Evolutionary conservation across 1,140 invertebrate species (phyloP), one percentile per base, ranked within the genome.

Genomic region (Acromyrmex charruanus): DNA sequence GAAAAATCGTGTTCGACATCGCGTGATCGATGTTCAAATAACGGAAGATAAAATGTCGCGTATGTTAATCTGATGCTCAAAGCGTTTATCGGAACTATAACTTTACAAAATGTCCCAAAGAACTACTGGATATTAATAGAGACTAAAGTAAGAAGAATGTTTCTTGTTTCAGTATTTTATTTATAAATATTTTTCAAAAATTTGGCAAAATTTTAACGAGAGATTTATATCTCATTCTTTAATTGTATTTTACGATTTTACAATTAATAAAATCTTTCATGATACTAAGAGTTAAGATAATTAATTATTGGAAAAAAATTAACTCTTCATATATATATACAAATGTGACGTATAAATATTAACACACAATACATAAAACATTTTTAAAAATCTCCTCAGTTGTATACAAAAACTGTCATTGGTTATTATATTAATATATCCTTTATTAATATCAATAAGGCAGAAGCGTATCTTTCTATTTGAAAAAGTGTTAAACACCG

Each of bases 1-100:
- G 25, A 82, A 49, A 49, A 72, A 28, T 72, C 68, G 68, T 59
- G 35, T 72, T 82, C 35, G 53, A 72, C 58, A 82, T 49, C 69
- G 69, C 9, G 49, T 21, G 63, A 80, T 55, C n/a, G 28, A 80
- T 31, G 80, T 7, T 21, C 12, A 18, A 44, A 31, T 21, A 74
- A 74, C 53, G 69, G 55, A 39, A 61, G 55, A 12, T 39, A 74
- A 82, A 72, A 74, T 18, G 25, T 7, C 39, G 14, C 39, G 39
- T 84, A 35, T 84, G 53, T 59, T 74, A 74, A 74, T 61, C 69
- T 75, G 7, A n/a, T 72, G 16, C n/a, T n/a, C 39, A 31, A 39
- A 14, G 0, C 18, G 35, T 65, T 7, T 10, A 2, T 21, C 28
- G 6, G 18, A 68, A 25, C 25, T 21, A 7, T 59, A 10, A 18